Evolutionary conservation across 2,797 vertebrate species (phyloP), one percentile per base, ranked within the genome.

Genomic region (Enteromius thamalakanensis): DNA sequence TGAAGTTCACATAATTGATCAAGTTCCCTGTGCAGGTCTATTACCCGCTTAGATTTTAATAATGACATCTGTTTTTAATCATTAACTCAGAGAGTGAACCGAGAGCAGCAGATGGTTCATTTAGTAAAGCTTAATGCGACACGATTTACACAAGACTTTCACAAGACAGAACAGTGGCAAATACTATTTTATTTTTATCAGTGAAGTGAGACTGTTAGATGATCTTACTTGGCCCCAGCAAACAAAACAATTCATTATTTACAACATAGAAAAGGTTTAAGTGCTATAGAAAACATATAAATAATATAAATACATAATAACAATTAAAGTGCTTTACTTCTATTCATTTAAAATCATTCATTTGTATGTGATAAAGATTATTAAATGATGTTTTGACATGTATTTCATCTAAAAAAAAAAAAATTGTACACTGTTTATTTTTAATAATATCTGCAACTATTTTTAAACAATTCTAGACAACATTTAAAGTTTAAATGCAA

Each of bases 51-150:
- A 34, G 81, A 47, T 78, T 74, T 85, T 64, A 81, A 78, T 85
- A 82, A 83, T 76, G 76, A 60, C 42, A 82, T 82, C 69, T 82
- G 83, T 26, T 15, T 71, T 51, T 84, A 84, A 87, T 87, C 79
- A 87, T 88, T 88, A 88, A 88, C 84, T 60, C 70, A 49, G 80
- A 72, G 69, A 17, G 37, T 62, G 85, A 80, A 85, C 85, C 42
- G 78, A 81, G 76, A 68, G 81, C 79, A 76, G 72, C 53, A 62
- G 82, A 83, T 83, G 75, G 82, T 83, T 83, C 65, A 71, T 83
- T 83, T 77, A 77, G 65, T 62, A 21, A 6, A 69, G 80, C 79
- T 81, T 81, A 85, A 47, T 75, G 76, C 58, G 34, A 64, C 79
- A 81, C 26, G 7, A 76, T 72, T 72, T 64, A 37, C 79, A 76